Conservation (phyloP, 2,888 invertebrate genomes). For the Sesia apiformis region DNA sequence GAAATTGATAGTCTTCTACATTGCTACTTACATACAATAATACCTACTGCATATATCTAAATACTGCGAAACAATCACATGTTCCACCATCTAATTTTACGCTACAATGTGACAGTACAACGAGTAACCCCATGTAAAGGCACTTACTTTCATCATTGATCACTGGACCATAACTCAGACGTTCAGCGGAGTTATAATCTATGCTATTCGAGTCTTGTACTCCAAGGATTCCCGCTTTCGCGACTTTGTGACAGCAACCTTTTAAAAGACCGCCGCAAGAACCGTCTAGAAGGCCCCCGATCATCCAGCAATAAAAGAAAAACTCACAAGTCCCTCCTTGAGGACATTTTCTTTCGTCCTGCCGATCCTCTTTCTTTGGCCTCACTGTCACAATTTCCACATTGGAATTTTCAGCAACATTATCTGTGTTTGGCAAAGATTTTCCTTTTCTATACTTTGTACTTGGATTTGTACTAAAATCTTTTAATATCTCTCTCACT, state of each 20-base stretch:
- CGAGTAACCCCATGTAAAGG: slow-evolving; percentile 4
- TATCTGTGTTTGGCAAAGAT: slow-evolving; percentile 19
- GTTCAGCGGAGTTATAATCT: slow-evolving; percentile 76
- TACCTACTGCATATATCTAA: too few species aligned
- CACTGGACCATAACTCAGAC: slow-evolving; percentile 82
- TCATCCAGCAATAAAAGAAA: slow-evolving; percentile 94
- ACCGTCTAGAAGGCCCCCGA: slow-evolving; percentile 89
- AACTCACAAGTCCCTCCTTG: slow-evolving; percentile 90
- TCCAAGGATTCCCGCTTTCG: slow-evolving; percentile 78
- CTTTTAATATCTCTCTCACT: slow-evolving; percentile 50
- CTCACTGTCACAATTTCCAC: slow-evolving; percentile 11
- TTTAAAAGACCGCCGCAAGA: slow-evolving; percentile 87
- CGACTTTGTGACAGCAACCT: slow-evolving; percentile 89
- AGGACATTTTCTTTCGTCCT: slow-evolving; percentile 75
- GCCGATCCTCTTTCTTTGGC: slow-evolving; percentile 23
- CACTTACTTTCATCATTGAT: slow-evolving; percentile 86
- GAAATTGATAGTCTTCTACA: too few species aligned
- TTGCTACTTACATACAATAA: slow-evolving; percentile 5
- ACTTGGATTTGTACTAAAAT: slow-evolving; percentile 27
- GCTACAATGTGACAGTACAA: slow-evolving; percentile 22
- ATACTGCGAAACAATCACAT: too few species aligned
- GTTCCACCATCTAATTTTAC: slow-evolving; percentile 13
- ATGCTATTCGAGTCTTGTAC: slow-evolving; percentile 78
- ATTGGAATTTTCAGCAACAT: slow-evolving; percentile 8
- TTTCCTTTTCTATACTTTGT: slow-evolving; percentile 32